phyloP scores from a whole-genome alignment of 1,140 invertebrate species.

The Cotesia chilonis region DNA sequence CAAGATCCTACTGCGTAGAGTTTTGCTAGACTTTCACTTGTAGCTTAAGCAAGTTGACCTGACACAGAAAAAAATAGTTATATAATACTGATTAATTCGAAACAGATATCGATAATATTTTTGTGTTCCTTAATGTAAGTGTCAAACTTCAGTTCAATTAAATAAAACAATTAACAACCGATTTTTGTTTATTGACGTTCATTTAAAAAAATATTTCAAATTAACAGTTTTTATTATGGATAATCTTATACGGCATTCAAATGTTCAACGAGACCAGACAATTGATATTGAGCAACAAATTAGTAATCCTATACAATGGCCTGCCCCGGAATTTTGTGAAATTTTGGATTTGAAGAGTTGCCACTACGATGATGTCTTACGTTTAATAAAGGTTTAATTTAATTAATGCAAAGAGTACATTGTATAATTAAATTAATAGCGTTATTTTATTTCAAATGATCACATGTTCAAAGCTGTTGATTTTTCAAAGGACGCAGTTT shows the following conservation, averaged over 20 bases:
- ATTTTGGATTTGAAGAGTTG: constrained; percentile 70
- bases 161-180: neutral
- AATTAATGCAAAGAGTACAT: constrained; percentile 11
- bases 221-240: neutral
- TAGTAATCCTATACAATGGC: constrained; percentile 69
- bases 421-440: constrained; percentile 46
- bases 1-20: neutral
- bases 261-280: constrained; percentile 35
- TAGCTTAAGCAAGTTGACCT: too few species aligned
- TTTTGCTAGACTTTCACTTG: too few species aligned
- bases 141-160: too few species aligned
- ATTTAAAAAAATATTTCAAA: neutral
- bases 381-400: constrained; percentile 65
- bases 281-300: constrained; percentile 53
- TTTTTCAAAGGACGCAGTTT: constrained; percentile 65
- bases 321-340: constrained; percentile 62
- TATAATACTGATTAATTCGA: too few species aligned
- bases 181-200: neutral
- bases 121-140: too few species aligned
- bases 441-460: constrained; percentile 66
- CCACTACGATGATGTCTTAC: constrained; percentile 67
- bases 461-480: constrained; percentile 61
- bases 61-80: too few species aligned
- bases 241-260: neutral
- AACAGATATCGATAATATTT: too few species aligned